A percentile compares a stretch with the other conserved stretches of the same genome.
Conservation (phyloP, 1,140 invertebrate species). For the Saxidomus purpurata region DNA sequence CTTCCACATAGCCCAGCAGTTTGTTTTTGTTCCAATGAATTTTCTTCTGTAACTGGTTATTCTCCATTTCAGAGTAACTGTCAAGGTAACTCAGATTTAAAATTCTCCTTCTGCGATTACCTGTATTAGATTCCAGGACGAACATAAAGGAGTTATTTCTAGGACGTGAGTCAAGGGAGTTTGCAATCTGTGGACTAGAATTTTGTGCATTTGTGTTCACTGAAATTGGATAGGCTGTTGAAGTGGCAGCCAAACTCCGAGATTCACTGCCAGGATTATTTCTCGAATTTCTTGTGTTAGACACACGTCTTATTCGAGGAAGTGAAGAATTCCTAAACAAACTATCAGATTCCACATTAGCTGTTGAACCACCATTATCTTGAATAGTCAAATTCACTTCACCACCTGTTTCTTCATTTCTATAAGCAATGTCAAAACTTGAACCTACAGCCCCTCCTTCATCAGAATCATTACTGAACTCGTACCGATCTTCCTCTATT, state of each 20-base stretch:
- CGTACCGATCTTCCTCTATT: slow-evolving; percentile 37
- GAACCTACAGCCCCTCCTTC: not conserved
- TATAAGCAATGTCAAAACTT: slow-evolving; percentile 28
- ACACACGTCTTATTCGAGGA: not conserved
- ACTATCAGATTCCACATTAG: not conserved
- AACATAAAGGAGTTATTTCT: slow-evolving; percentile 54
- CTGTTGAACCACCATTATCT: not conserved
- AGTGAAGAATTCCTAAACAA: slow-evolving; percentile 32
- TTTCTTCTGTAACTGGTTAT: slow-evolving; percentile 45
- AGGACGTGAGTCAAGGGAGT: slow-evolving; percentile 27
- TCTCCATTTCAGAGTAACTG: slow-evolving; percentile 52
- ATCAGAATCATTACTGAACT: not conserved
- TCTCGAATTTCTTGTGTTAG: not conserved
- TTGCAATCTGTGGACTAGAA: not conserved
- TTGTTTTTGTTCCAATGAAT: slow-evolving; percentile 82
- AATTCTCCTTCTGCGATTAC: slow-evolving; percentile 41
- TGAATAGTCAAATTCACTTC: not conserved
- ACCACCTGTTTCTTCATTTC: slow-evolving; percentile 17
- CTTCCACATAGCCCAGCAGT: slow-evolving; percentile 94
- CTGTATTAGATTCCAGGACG: slow-evolving; percentile 56
- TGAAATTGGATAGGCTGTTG: not conserved
- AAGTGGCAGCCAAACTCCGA: not conserved
- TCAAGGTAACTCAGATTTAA: slow-evolving; percentile 63
- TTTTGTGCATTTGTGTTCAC: not conserved
- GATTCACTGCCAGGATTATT: not conserved